Percentiles rank a stretch among this genome's conserved stretches.
Evolutionary conservation across 2,888 invertebrate species (phyloP).

Genomic region (Sinelater perroti): DNA sequence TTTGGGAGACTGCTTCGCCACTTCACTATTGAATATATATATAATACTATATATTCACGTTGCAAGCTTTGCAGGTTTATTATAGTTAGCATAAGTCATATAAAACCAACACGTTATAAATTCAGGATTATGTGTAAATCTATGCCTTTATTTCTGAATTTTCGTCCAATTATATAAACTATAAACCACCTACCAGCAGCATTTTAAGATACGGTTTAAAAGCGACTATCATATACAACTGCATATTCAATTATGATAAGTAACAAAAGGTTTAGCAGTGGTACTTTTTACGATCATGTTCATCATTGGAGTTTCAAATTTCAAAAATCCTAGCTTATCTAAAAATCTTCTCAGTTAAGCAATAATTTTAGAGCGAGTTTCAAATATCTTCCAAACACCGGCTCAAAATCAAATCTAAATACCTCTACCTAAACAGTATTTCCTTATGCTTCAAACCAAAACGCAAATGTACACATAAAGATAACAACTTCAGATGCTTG

Average conservation of each 20-base stretch:
- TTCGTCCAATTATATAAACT: slow-evolving; percentile 86
- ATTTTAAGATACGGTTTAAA: slow-evolving; percentile 99
- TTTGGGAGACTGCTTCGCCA: too few relatives aligned
- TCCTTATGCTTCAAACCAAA: slow-evolving; percentile 98
- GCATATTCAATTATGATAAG: slow-evolving; percentile 99
- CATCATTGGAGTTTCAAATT: slow-evolving; percentile 99
- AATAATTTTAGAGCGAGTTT: slow-evolving; percentile 82
- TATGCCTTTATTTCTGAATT: slow-evolving; percentile 99
- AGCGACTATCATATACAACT: slow-evolving; percentile 96
- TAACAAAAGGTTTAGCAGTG: slow-evolving; percentile 97
- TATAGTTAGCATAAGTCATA: slow-evolving; percentile 99
- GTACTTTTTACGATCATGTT: slow-evolving; percentile 99
- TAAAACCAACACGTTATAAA: slow-evolving; percentile 99
- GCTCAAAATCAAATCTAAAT: slow-evolving; percentile 96
- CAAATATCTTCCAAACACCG: slow-evolving; percentile 89
- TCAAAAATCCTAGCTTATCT: slow-evolving; percentile 92
- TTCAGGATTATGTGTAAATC: slow-evolving; percentile 99
- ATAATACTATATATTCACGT: too few relatives aligned
- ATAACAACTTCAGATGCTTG: slow-evolving; percentile 80
- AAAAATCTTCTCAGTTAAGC: slow-evolving; percentile 88
- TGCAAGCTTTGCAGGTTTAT: too few relatives aligned
- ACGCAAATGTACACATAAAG: slow-evolving; percentile 96
- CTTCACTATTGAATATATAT: too few relatives aligned
- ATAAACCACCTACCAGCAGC: slow-evolving; percentile 97
- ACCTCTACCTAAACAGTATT: slow-evolving; percentile 89